Percentiles rank a stretch among this genome's conserved stretches.
Conservation (phyloP, 2,113 vertebrate genomes). For the Dendropsophus ebraccatus region DNA sequence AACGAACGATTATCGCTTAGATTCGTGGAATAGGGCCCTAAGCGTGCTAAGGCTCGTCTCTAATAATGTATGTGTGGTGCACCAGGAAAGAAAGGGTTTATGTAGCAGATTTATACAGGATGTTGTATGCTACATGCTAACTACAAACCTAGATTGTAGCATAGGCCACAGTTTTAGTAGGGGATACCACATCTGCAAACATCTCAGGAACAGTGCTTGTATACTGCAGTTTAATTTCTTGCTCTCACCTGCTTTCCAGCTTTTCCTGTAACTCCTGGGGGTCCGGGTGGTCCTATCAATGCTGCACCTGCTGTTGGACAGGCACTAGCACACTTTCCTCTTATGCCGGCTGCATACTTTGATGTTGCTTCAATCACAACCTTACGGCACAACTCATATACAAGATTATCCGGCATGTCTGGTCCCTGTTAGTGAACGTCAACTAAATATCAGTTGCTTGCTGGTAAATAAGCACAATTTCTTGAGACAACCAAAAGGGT, state of each 20-base stretch:
- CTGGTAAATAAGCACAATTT: neutral
- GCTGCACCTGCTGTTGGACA: conserved; percentile 75
- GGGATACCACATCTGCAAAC: neutral
- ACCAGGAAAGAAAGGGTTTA: too few relatives aligned
- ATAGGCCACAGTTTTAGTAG: too few relatives aligned
- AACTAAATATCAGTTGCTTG: neutral
- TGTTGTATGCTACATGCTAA: too few relatives aligned
- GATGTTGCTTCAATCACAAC: conserved; percentile 74
- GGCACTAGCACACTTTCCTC: conserved; percentile 71
- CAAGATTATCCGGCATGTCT: conserved; percentile 75
- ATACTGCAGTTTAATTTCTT: neutral
- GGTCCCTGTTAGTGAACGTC: conserved; percentile 67
- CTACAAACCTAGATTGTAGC: too few relatives aligned
- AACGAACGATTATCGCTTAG: too few relatives aligned
- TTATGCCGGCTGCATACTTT: conserved; percentile 74
- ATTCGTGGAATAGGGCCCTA: too few relatives aligned
- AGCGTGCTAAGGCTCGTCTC: too few relatives aligned
- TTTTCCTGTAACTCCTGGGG: conserved; percentile 64
- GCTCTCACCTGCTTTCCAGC: conserved; percentile 69
- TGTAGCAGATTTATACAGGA: too few relatives aligned
- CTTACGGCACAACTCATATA: conserved; percentile 74
- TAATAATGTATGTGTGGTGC: too few relatives aligned
- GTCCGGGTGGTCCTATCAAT: conserved; percentile 73
- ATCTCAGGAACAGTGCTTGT: neutral
- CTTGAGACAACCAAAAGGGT: too few relatives aligned